Percentiles rank a stretch among this genome's conserved stretches.
phyloP scores from a whole-genome alignment of 2,113 vertebrate genomes.

The Amphiprion ocellaris region DNA sequence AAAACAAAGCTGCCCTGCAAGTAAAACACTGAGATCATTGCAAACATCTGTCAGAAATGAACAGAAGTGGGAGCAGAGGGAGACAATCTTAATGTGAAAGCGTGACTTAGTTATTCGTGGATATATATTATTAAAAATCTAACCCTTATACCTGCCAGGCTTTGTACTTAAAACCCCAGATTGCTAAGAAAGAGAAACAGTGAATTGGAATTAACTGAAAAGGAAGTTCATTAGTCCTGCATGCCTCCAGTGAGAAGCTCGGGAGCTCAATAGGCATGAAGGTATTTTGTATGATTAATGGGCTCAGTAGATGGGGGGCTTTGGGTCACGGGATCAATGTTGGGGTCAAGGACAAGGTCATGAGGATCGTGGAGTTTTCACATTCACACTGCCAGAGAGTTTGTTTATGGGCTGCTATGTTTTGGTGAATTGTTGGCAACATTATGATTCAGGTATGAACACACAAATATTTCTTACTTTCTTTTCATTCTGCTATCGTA shows the following conservation, averaged over 20 bases:
- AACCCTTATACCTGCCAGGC: conserved; percentile 3
- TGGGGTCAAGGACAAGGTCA: conserved; percentile 47
- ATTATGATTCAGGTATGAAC: conserved; percentile 2
- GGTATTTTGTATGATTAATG: conserved; percentile 64
- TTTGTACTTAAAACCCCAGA: conserved; percentile 10
- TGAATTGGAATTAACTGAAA: conserved; percentile 42
- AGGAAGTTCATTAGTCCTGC: conserved; percentile 44
- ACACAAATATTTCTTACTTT: neutral
- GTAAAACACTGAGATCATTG: conserved; percentile 34
- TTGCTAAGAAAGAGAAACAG: conserved; percentile 6
- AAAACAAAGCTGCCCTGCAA: conserved; percentile 21
- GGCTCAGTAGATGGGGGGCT: conserved; percentile 22
- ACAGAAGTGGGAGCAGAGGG: neutral
- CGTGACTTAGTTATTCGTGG: conserved; percentile 1
- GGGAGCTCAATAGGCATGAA: conserved; percentile 55
- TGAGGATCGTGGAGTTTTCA: conserved; percentile 19
- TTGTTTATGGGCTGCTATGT: conserved; percentile 1
- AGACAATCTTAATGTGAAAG: conserved; percentile 13
- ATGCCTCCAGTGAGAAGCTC: conserved; percentile 29
- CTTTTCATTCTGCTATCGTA: neutral
- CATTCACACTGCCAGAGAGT: conserved; percentile 9
- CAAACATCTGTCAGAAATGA: conserved; percentile 19
- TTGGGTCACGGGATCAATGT: conserved; percentile 48
- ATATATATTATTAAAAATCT: neutral
- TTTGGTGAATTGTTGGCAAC: conserved; percentile 6